Evolutionary conservation across 2,797 vertebrate species (phyloP).

Genomic region (Naso thynnoides): DNA sequence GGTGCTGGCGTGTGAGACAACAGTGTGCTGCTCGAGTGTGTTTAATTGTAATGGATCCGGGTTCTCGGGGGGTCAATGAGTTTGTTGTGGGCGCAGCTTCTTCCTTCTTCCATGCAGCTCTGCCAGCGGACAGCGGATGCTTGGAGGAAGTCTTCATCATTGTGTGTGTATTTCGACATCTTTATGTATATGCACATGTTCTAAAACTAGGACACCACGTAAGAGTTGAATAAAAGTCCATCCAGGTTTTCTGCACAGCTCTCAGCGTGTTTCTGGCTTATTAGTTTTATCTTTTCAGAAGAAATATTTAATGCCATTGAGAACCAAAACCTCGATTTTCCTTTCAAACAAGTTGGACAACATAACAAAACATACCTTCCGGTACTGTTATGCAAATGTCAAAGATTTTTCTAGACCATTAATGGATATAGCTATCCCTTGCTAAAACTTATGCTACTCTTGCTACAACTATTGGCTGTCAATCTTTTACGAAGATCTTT

Average conservation of each 20-base stretch:
- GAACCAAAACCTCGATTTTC: background rate
- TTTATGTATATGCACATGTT: background rate
- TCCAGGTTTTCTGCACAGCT: background rate
- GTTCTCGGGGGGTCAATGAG: conserved; percentile 26
- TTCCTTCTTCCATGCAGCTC: background rate
- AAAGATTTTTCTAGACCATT: background rate
- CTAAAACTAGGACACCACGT: background rate
- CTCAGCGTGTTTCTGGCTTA: background rate
- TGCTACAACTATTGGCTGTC: too few relatives aligned
- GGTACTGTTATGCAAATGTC: background rate
- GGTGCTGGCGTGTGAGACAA: conserved; percentile 7
- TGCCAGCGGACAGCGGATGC: background rate
- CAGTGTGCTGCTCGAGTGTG: background rate
- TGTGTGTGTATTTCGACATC: too few relatives aligned
- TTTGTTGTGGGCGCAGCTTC: conserved; percentile 4
- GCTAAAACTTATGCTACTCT: too few relatives aligned
- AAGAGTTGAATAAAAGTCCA: background rate
- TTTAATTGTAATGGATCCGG: conserved; percentile 29
- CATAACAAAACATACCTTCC: background rate
- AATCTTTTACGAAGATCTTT: too few relatives aligned
- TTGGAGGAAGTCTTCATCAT: background rate
- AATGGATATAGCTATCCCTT: background rate
- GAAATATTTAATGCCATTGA: background rate
- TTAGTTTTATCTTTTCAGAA: conserved; percentile 7
- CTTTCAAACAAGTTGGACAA: background rate